Evolutionary conservation across 2,113 vertebrate genomes (phyloP), one percentile per base, ranked within the genome.

Genomic region (Picathartes gymnocephalus): DNA sequence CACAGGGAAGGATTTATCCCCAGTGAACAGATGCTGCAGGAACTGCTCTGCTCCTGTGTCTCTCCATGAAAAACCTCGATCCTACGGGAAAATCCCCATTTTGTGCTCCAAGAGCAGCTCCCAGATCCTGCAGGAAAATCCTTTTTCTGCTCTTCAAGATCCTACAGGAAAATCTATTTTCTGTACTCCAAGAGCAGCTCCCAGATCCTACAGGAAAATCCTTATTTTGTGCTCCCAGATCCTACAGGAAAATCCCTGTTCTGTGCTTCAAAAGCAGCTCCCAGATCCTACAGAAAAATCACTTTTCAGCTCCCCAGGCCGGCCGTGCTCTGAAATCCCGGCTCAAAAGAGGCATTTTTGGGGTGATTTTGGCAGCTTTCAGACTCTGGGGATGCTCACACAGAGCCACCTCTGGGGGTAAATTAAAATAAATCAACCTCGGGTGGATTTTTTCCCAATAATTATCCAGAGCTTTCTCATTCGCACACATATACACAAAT

Each of bases 271-370:
- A 45, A 35, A 60, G 45, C 82, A 33, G 21, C n/a, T 8, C 6
- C 8, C 19, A 9, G 39, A 39, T 39, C 9, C 39, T 39, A 39
- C 39, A 39, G 39, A 11, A 39, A 39, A 39, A 39, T 39, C 39
- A 9, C 39, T 39, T 39, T 39, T 39, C 39, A 15, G 15, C 15
- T 44, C 42, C 22, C 72, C 35, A 3, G 15, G 7, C 11, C 23
- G 4, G 9, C 76, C 13, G 21, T 13, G 54, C 42, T 20, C 27
- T 3, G 7, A 13, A n/a, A 44, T 33, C 39, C 4, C 11, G 11
- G 48, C 47, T 5, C 13, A 4, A 7, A 8, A 0, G 4, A 10
- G 17, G 37, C 1, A 0, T 2, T 74, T 62, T 4, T 2, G 28
- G 39, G 54, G 5, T 4, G 2, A 15, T 2, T 65, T 65, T 21